Evolutionary conservation across 2,113 vertebrate species (phyloP), one percentile per base, ranked within the genome.

Genomic region (Holacanthus passer): DNA sequence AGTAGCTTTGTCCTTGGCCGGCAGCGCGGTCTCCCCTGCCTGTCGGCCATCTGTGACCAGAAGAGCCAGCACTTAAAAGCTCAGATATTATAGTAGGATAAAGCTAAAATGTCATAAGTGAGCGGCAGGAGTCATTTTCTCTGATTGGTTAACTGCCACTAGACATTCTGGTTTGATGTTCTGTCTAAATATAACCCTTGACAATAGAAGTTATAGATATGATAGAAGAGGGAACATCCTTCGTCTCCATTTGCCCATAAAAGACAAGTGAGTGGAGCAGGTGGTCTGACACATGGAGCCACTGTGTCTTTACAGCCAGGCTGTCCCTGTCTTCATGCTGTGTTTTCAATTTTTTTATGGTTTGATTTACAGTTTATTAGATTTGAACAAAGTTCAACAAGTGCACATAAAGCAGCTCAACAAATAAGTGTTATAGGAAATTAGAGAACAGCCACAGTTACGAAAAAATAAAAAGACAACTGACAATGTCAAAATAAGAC

Each of bases 1-100:
- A 16, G 68, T 37, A 53, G 77, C 64, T 79, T 70, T 72, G 82
- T 88, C 83, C 79, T 89, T 82, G 82, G 82, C 74, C 1, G 4
- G 37, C 65, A 29, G 43, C 1, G 16, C 0, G 4, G n/a, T 50
- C 47, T 71, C 43, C 39, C 29, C 60, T 58, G 60, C 78, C 59
- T 24, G 32, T 0, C 19, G 58, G 77, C 83, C 84, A 84, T 88
- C 80, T 89, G 88, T 11, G 27, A 52, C 66, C 50, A 27, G 29
- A 52, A 83, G 73, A 83, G 84, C 68, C 79, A 22, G 52, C 59
- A 45, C 69, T 82, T 80, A 48, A 74, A 85, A 82, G 47, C 75
- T 69, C 76, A 0, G 6, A 82, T 76, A 59, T 75, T 31, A 75
- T 58, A 73, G 37, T 69, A 62, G 52, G 63, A 78, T 74, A 37